Conservation (phyloP, 2,888 invertebrate genomes). For the Heliconius hortense region DNA sequence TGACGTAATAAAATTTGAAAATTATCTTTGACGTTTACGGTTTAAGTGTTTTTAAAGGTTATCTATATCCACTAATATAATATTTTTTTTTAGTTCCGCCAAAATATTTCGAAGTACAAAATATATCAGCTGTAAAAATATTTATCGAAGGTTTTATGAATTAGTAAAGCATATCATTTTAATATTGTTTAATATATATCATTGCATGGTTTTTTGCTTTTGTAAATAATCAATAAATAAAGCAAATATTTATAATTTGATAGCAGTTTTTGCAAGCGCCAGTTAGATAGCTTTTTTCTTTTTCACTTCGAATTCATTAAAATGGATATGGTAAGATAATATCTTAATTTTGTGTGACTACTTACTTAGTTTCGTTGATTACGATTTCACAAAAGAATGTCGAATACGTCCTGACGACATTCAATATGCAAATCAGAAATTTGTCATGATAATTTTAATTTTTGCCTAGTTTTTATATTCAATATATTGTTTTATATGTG, state of each 20-base stretch:
- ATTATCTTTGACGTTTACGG: background rate
- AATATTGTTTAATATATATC: background rate
- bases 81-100: background rate
- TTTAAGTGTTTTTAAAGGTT: conserved; percentile 4
- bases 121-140: background rate
- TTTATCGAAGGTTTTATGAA: background rate
- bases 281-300: background rate
- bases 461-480: background rate
- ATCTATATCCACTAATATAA: background rate
- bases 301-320: conserved; percentile 35
- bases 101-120: background rate
- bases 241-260: conserved; percentile 4
- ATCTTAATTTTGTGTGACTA: background rate
- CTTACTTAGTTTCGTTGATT: background rate
- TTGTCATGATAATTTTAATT: background rate
- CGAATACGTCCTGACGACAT: background rate
- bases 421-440: background rate
- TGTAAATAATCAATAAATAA: conserved; percentile 8
- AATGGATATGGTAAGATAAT: conserved; percentile 56
- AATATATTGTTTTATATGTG: background rate
- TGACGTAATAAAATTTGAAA: background rate
- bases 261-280: conserved; percentile 9
- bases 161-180: background rate
- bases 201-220: conserved; percentile 30
- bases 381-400: background rate